These are phyloP conservation scores for Ancistrus triradiatus DNA, from an alignment of 2,113 vertebrate genomes.

Conservation along the genomic window DNA sequence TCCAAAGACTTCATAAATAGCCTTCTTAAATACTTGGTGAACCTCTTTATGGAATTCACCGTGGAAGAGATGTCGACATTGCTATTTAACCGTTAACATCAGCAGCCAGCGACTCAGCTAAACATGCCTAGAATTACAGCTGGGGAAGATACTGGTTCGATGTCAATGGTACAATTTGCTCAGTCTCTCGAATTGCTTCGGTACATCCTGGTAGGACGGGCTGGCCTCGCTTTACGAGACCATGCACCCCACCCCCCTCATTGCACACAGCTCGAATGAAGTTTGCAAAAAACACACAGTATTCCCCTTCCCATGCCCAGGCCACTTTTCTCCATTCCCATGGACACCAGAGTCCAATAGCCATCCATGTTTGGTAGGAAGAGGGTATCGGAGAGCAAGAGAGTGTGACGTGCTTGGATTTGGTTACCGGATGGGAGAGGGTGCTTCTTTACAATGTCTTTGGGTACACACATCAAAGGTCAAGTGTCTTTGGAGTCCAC, in stretches of 20 bases:
- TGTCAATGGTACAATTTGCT: constrained; percentile 45
- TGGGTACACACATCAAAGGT: constrained; percentile 70
- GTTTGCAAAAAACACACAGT: constrained; percentile 48
- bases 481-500: constrained; percentile 57
- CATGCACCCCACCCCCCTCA: constrained; percentile 27
- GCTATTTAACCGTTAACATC: constrained; percentile 47
- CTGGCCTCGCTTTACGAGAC: constrained; percentile 27
- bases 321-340: neutral
- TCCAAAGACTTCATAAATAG: constrained; percentile 68
- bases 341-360: constrained; percentile 34
- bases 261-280: constrained; percentile 48
- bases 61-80: constrained; percentile 67
- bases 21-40: constrained; percentile 53
- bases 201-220: constrained; percentile 29
- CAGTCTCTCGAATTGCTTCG: constrained; percentile 47
- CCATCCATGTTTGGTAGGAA: constrained; percentile 41
- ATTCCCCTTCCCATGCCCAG: constrained; percentile 33
- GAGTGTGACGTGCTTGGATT: constrained; percentile 64
- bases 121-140: constrained; percentile 21
- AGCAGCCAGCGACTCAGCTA: constrained; percentile 37
- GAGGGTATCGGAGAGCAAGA: constrained; percentile 27
- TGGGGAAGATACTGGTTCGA: constrained; percentile 38
- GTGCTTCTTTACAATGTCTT: constrained; percentile 76
- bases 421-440: constrained; percentile 70
- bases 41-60: constrained; percentile 55